Evolutionary conservation across 2,113 vertebrate genomes (phyloP).

Genomic region (Mobula hypostoma): DNA sequence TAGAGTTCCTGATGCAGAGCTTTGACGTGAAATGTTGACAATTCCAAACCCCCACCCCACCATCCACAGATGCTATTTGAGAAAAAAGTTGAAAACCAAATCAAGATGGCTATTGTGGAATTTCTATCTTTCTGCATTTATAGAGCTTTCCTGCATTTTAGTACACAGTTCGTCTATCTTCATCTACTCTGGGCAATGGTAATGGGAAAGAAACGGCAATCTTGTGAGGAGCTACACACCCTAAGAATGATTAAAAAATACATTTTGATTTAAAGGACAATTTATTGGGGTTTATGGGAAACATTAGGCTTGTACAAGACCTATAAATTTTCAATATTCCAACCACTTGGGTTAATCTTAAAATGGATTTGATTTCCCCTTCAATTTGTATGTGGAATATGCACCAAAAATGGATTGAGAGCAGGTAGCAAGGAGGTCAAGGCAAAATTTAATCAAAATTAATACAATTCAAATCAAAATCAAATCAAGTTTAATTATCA

Average conservation of each 20-base stretch:
- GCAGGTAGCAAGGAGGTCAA: no score
- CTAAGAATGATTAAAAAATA: background rate
- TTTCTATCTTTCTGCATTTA: background rate
- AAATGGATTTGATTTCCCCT: background rate
- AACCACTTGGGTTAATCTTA: background rate
- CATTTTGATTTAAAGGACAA: background rate
- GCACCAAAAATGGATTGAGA: background rate
- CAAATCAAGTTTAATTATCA: no score
- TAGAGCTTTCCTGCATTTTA: background rate
- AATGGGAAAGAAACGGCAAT: background rate
- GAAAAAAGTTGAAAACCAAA: no score
- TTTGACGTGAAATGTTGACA: no score
- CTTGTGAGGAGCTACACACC: background rate
- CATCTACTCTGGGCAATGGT: background rate
- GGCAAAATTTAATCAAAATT: no score
- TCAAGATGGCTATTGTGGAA: background rate
- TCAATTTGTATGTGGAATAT: background rate
- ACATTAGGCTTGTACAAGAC: background rate
- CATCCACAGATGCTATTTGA: no score
- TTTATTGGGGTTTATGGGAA: background rate
- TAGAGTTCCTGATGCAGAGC: no score
- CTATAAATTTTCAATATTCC: background rate
- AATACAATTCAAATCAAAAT: no score
- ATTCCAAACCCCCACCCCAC: no score
- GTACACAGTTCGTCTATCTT: background rate